Percentiles rank a stretch among this genome's conserved stretches.
phyloP scores from a whole-genome alignment of 2,888 invertebrate species.

The Tetramorium bicarinatum region DNA sequence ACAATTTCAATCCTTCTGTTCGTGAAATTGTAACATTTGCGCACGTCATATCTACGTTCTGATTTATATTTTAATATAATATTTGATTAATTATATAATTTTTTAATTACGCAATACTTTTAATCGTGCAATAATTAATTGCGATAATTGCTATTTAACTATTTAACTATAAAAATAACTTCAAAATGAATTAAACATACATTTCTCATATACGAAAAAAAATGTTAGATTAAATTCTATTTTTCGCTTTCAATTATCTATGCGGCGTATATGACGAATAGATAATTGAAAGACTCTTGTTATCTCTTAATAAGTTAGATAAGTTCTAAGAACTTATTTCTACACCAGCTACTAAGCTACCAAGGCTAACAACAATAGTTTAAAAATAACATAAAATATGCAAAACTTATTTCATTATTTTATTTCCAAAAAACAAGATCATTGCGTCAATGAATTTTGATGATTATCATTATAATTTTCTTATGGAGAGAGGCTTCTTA shows the following conservation, averaged over 20 bases:
- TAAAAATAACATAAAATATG: background rate
- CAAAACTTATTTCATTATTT: background rate
- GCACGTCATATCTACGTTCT: background rate
- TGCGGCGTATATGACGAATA: background rate
- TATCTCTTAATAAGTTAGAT: background rate
- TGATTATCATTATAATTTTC: background rate
- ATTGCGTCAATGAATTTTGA: background rate
- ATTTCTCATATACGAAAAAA: background rate
- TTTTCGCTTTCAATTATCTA: background rate
- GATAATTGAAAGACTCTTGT: background rate
- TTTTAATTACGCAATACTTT: background rate
- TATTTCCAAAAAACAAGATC: background rate
- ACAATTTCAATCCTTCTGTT: background rate
- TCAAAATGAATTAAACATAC: background rate
- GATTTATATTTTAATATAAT: background rate
- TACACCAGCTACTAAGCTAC: background rate
- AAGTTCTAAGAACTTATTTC: background rate
- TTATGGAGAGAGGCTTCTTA: background rate
- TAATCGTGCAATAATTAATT: background rate
- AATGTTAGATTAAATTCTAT: background rate
- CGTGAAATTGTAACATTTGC: conserved; percentile 5
- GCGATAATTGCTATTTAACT: no score
- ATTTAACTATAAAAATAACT: background rate
- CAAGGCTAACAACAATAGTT: background rate
- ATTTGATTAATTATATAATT: conserved; percentile 9